Evolutionary conservation across 2,888 invertebrate species (phyloP).

Genomic region (Hybos culiciformis): DNA sequence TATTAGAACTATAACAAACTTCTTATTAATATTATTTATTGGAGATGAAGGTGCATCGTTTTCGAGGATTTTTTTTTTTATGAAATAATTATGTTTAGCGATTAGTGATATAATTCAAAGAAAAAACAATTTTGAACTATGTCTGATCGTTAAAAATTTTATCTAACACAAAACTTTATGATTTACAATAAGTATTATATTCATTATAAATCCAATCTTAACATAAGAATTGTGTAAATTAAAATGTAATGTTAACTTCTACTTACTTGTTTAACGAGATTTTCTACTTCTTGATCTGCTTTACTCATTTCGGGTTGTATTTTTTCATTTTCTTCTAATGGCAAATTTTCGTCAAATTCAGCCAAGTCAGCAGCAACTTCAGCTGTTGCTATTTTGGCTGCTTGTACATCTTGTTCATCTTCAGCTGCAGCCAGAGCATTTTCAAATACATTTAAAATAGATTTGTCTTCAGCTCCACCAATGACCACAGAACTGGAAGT

Average conservation of each 20-base stretch:
- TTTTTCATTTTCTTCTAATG: constrained; percentile 50
- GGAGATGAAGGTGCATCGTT: neutral
- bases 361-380: constrained; percentile 82
- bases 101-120: constrained; percentile 34
- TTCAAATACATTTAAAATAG: constrained; percentile 54
- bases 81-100: constrained; percentile 23
- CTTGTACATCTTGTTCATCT: constrained; percentile 88
- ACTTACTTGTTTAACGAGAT: constrained; percentile 54
- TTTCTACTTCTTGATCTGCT: constrained; percentile 58
- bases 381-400: constrained; percentile 76
- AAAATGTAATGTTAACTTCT: neutral
- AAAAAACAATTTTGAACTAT: constrained; percentile 27
- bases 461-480: constrained; percentile 39
- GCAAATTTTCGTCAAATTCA: constrained; percentile 92
- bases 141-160: constrained; percentile 26
- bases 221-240: too few relatives aligned
- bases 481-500: constrained; percentile 16
- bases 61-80: neutral
- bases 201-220: too few relatives aligned
- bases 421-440: constrained; percentile 80
- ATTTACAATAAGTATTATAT: too few relatives aligned
- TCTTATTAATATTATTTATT: neutral
- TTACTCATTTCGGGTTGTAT: constrained; percentile 48
- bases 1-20: neutral
- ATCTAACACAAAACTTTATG: too few relatives aligned